These are phyloP conservation scores for Peromyscus melanophrys DNA, from an alignment of 2,797 vertebrate species.

Conservation along the genomic window DNA sequence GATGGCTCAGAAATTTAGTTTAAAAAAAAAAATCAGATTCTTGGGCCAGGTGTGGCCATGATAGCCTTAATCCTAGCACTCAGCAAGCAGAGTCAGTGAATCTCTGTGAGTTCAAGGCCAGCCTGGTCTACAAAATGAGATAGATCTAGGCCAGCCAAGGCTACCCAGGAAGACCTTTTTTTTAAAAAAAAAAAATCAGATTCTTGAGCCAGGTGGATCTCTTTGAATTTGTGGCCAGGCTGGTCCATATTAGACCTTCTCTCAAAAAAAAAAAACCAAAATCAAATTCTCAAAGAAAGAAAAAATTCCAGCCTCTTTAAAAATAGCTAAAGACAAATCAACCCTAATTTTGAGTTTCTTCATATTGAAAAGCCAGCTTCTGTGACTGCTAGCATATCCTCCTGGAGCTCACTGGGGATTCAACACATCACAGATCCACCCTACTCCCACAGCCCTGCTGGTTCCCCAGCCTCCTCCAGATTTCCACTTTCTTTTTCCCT, in stretches of 20 bases:
- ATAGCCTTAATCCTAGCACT: neutral
- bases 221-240: neutral
- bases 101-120: neutral
- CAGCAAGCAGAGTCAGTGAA: neutral
- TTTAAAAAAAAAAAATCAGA: neutral
- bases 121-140: neutral
- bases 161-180: neutral
- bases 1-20: constrained; percentile 47
- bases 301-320: constrained; percentile 34
- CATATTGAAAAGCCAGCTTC: neutral
- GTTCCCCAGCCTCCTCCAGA: neutral
- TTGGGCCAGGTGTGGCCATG: neutral
- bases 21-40: neutral
- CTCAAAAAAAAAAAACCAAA: neutral
- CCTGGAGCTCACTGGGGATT: constrained; percentile 5
- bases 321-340: constrained; percentile 59
- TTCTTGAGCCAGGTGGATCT: neutral
- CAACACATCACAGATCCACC: neutral
- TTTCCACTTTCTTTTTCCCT: constrained; percentile 50
- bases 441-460: neutral
- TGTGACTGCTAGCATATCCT: neutral
- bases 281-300: neutral
- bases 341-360: constrained; percentile 33
- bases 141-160: neutral
- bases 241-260: neutral